Evolutionary conservation across 2,797 vertebrate genomes (phyloP), one percentile per base, ranked within the genome.

Genomic region (Hippocampus kuda): DNA sequence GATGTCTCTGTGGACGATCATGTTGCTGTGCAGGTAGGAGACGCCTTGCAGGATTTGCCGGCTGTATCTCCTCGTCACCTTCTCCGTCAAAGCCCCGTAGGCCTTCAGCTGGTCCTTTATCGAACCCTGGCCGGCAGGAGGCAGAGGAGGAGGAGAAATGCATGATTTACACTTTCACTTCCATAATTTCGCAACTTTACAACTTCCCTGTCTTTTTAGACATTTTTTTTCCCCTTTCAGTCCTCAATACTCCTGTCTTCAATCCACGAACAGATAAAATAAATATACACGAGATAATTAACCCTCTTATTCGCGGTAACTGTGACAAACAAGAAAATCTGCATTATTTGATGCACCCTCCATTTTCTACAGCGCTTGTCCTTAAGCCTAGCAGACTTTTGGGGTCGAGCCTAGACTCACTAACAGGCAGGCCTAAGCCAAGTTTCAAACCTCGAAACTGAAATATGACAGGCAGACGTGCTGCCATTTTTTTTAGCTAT

Each of bases 1-100:
- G 78, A 96, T 95, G 87, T 96, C 94, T 75, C 94, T 82, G 89
- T 96, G 94, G 76, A 96, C 94, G 84, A 96, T 96, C 94, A 96
- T 96, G 87, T 96, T 96, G 90, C 92, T 92, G 87, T 96, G 94
- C 63, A 96, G 88, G 88, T 95, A 96, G 80, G 92, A 92, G 57
- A 96, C 94, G 41, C 94, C 94, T 81, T 96, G 93, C 74, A 96
- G 91, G 83, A 96, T 96, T 85, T 96, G 94, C 70, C 93, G 82
- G 71, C 91, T 94, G 88, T 96, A 96, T 75, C 93, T 91, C 75
- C 93, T 88, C 0, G 94, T 96, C 81, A 96, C 94, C 2, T 96
- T 96, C 87, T 96, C 94, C 0, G 94, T 96, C 79, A 96, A 89
- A 20, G 94, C 94, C 18, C 94, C 94, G 0, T 96, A 96, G 22